Evolutionary conservation across 2,888 invertebrate genomes (phyloP).

Genomic region (Lissonota sp.): DNA sequence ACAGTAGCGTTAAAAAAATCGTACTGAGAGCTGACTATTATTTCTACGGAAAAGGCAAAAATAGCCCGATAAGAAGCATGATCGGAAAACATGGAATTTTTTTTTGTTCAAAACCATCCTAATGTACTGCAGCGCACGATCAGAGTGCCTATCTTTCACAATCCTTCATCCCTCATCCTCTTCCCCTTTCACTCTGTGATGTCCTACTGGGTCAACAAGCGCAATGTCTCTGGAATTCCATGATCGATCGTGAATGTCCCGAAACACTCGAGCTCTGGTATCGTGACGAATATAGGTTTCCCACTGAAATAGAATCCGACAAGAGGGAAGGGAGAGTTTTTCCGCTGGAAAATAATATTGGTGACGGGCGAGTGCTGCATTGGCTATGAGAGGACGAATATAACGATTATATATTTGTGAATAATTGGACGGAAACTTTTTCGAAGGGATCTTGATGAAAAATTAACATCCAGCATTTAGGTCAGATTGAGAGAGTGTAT

Average conservation of each 20-base stretch:
- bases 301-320: slow-evolving; percentile 45
- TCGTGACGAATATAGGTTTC: slow-evolving; percentile 46
- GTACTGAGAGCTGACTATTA: no score
- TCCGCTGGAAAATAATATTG: not conserved
- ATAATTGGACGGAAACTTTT: no score
- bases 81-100: no score
- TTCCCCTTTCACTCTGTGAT: not conserved
- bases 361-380: not conserved
- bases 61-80: no score
- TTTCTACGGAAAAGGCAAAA: no score
- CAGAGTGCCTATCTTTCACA: slow-evolving; percentile 18
- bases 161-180: slow-evolving; percentile 25
- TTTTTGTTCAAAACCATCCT: no score
- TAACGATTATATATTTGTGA: no score
- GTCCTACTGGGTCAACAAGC: slow-evolving; percentile 49
- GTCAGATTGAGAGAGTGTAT: no score
- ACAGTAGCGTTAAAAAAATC: no score
- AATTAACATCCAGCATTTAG: no score
- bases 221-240: slow-evolving; percentile 39
- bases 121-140: slow-evolving; percentile 12
- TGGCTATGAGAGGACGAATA: not conserved
- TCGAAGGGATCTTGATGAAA: no score
- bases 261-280: slow-evolving; percentile 37
- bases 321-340: not conserved
- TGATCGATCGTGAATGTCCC: slow-evolving; percentile 54